These are phyloP conservation scores for Craterocephalus amniculus DNA, from an alignment of 2,797 vertebrate genomes.

Conservation along the genomic window DNA sequence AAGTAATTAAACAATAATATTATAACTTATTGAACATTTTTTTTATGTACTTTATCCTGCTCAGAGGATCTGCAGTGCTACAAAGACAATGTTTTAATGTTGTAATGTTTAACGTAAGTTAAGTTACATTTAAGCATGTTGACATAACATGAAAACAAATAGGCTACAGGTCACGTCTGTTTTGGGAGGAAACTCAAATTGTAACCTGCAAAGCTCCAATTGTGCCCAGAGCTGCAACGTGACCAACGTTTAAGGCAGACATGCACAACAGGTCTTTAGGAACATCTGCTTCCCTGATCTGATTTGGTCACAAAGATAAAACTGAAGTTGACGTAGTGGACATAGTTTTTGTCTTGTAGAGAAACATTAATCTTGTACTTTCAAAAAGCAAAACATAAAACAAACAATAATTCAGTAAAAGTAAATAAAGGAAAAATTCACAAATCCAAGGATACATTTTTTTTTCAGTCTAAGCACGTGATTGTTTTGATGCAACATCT, in stretches of 20 bases:
- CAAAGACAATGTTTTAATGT: neutral
- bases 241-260: slow-evolving; percentile 18
- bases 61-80: neutral
- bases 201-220: slow-evolving; percentile 28
- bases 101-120: neutral
- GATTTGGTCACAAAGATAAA: neutral
- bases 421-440: neutral
- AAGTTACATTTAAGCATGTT: neutral
- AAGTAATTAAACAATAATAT: too few relatives aligned
- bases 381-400: neutral
- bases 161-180: neutral
- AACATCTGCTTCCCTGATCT: slow-evolving; percentile 20
- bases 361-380: neutral
- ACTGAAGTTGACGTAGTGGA: neutral
- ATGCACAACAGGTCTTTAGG: slow-evolving; percentile 20
- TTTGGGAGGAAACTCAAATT: slow-evolving; percentile 13
- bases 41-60: neutral
- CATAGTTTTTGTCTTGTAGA: neutral
- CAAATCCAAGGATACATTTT: too few relatives aligned
- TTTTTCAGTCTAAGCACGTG: neutral
- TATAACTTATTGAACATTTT: neutral
- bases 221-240: slow-evolving; percentile 6
- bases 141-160: neutral
- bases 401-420: neutral
- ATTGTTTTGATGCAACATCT: neutral